phyloP scores from a whole-genome alignment of 1,140 invertebrate species.

The Thalassaphorura encarpata region DNA sequence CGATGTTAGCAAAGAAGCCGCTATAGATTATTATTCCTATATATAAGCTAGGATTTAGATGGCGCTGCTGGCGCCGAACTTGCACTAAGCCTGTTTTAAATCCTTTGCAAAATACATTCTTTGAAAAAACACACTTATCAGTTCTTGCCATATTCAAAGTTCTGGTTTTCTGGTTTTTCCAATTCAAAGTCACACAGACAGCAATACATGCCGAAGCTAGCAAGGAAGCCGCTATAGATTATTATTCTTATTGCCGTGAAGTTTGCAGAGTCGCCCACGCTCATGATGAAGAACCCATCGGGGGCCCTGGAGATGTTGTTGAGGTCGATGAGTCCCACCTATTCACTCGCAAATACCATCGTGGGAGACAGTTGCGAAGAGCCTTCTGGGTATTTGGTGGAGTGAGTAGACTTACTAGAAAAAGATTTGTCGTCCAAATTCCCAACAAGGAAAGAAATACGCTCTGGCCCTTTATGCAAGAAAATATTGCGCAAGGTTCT shows the following conservation, averaged over 20 bases:
- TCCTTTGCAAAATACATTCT: not conserved
- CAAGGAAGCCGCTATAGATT: not conserved
- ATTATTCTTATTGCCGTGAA: constrained; percentile 11
- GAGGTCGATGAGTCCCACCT: constrained; percentile 18
- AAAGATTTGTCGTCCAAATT: not conserved
- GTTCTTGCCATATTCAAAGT: not conserved
- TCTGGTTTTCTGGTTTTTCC: not conserved
- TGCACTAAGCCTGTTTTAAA: not conserved
- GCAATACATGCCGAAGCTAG: not conserved
- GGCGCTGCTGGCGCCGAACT: not conserved
- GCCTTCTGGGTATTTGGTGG: constrained; percentile 20
- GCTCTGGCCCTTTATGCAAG: not conserved
- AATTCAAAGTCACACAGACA: not conserved
- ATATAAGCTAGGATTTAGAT: not conserved
- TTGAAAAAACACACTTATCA: not conserved
- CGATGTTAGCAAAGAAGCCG: not conserved
- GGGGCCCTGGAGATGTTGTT: constrained; percentile 11
- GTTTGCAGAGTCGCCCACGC: not conserved
- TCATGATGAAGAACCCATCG: constrained; percentile 6
- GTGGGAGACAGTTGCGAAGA: constrained; percentile 4
- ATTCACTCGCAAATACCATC: constrained; percentile 15
- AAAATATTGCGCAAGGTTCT: not conserved
- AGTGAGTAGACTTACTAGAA: constrained; percentile 1
- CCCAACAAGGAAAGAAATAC: not conserved
- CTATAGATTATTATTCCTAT: constrained; percentile 7